Conservation (phyloP, 2,888 invertebrate species). For the Caenorhabditis angaria region DNA sequence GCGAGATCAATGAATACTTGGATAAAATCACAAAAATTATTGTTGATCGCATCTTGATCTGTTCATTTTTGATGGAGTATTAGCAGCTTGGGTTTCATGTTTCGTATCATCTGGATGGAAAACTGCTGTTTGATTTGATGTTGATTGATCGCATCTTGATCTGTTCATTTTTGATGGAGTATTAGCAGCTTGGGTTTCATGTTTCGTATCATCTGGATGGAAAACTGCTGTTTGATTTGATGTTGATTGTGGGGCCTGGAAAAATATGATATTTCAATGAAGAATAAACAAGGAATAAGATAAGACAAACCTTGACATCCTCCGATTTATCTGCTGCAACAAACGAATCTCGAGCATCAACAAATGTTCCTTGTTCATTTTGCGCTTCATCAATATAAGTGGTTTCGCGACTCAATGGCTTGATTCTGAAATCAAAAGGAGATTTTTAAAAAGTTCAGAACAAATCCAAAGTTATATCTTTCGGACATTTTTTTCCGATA, state of each 20-base stretch:
- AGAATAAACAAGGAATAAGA: neutral
- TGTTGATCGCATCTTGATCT: slow-evolving; percentile 6
- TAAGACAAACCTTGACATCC: neutral
- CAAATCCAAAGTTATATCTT: no score
- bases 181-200: no score
- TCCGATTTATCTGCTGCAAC: neutral
- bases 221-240: neutral
- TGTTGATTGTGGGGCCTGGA: neutral
- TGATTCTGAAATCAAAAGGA: neutral
- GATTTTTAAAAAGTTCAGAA: neutral
- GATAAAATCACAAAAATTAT: no score
- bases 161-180: slow-evolving; percentile 10
- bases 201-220: slow-evolving; percentile 10
- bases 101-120: slow-evolving; percentile 9
- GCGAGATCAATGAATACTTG: no score
- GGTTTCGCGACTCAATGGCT: slow-evolving; percentile 9
- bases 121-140: neutral
- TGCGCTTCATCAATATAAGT: neutral
- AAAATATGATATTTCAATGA: neutral
- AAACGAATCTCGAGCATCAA: slow-evolving; percentile 8
- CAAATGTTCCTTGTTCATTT: neutral
- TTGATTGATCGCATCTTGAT: neutral
- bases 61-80: slow-evolving; percentile 9
- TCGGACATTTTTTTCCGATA: neutral
- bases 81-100: no score